These are phyloP conservation scores for Daubentonia madagascariensis DNA, from an alignment of 2,113 vertebrate species.

Conservation along the genomic window DNA sequence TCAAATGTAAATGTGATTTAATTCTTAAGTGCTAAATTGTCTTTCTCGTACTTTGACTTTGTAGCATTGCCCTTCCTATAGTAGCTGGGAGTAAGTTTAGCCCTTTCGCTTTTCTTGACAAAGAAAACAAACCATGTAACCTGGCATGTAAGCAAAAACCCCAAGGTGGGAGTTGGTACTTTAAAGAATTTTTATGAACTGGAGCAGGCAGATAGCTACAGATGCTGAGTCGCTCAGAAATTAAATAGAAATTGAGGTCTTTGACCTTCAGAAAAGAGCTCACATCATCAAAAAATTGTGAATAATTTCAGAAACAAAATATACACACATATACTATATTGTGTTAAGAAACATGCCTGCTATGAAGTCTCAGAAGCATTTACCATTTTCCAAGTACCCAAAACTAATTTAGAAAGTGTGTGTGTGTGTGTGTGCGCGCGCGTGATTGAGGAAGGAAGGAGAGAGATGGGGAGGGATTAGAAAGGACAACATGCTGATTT, in stretches of 20 bases:
- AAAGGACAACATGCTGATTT: background rate
- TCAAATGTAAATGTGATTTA: background rate
- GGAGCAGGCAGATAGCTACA: background rate
- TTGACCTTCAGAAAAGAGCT: conserved; percentile 15
- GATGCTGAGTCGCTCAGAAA: background rate
- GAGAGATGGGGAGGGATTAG: background rate
- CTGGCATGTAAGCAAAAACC: background rate
- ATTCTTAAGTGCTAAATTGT: background rate
- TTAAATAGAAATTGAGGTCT: background rate
- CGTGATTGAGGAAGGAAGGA: too few relatives aligned
- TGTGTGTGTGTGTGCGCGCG: background rate
- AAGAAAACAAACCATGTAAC: background rate
- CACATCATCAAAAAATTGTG: background rate
- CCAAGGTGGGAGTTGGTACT: background rate
- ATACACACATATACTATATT: background rate
- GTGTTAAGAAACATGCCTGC: background rate
- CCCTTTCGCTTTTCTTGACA: background rate
- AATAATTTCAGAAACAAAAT: conserved; percentile 33
- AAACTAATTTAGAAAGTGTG: background rate
- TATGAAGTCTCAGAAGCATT: conserved; percentile 2
- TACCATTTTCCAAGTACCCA: background rate
- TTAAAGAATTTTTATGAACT: background rate
- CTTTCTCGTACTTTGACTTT: background rate
- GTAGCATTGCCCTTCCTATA: background rate
- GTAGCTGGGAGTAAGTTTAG: background rate